Conservation (phyloP, 1,140 invertebrate species). For the Zaprionus kolodkinae region DNA sequence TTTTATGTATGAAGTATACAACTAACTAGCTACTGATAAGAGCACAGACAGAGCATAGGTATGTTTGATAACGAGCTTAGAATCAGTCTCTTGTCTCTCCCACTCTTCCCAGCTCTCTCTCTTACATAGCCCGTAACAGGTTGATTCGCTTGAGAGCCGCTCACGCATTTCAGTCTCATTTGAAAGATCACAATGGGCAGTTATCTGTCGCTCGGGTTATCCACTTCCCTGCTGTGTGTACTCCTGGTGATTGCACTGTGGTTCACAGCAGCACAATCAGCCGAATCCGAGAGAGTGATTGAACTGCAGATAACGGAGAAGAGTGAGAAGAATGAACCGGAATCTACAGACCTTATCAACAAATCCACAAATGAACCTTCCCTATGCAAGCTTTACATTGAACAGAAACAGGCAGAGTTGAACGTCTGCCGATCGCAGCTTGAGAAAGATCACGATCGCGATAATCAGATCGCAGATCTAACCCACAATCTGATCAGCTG, state of each 20-base stretch:
- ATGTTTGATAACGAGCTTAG: neutral
- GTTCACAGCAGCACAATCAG: neutral
- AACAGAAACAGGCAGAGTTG: neutral
- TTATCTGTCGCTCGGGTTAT: neutral
- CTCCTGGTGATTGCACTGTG: neutral
- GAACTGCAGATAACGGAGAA: neutral
- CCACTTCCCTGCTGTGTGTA: neutral
- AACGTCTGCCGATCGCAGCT: neutral
- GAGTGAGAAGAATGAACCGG: neutral
- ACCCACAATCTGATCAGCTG: neutral
- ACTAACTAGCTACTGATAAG: neutral
- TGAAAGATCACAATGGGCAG: conserved; percentile 1
- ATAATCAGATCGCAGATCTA: neutral
- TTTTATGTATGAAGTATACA: neutral
- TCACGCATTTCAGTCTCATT: neutral
- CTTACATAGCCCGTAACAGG: neutral
- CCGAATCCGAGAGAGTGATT: neutral
- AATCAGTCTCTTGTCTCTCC: neutral
- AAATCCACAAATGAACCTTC: neutral
- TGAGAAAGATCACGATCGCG: neutral
- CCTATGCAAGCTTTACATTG: neutral
- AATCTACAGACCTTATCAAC: neutral
- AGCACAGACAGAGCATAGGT: neutral
- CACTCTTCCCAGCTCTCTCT: no score
- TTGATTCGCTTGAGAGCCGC: neutral